Evolutionary conservation across 2,888 invertebrate genomes (phyloP).

Genomic region (Macropis europaea): DNA sequence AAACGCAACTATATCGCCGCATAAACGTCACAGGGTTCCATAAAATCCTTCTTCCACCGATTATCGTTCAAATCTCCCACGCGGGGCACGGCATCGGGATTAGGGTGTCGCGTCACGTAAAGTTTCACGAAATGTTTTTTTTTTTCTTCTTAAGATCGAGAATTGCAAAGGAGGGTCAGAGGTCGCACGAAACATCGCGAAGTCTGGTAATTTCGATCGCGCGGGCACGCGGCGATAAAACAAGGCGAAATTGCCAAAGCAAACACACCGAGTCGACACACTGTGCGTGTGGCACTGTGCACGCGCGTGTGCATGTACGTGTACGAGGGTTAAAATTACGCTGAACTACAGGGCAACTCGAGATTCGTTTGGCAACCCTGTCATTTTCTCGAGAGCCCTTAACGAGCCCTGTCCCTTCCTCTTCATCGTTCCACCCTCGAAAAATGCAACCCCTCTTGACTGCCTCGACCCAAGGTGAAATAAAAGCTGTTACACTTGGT

Average conservation of each 20-base stretch:
- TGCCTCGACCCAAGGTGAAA: slow-evolving; percentile 35
- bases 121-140: slow-evolving; percentile 1
- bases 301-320: neutral
- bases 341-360: slow-evolving; percentile 48
- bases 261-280: slow-evolving; percentile 14
- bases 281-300: neutral
- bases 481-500: slow-evolving; percentile 46
- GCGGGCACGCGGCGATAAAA: slow-evolving; percentile 19
- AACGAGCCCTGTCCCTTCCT: slow-evolving; percentile 54
- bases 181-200: slow-evolving; percentile 2
- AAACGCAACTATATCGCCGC: too few relatives aligned
- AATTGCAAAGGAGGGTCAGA: neutral
- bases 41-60: too few relatives aligned
- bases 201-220: slow-evolving; percentile 33
- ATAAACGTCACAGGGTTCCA: too few relatives aligned
- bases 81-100: too few relatives aligned
- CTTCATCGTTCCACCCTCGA: slow-evolving; percentile 28
- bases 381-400: slow-evolving; percentile 66
- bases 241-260: slow-evolving; percentile 39
- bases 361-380: slow-evolving; percentile 62
- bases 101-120: slow-evolving; percentile 14
- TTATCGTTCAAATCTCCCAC: too few relatives aligned
- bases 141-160: too few relatives aligned
- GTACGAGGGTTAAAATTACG: slow-evolving; percentile 54
- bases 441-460: slow-evolving; percentile 44